Base-by-base conservation (phyloP, 2,888 invertebrate genomes). In the Peribatodes rhomboidaria region DNA sequence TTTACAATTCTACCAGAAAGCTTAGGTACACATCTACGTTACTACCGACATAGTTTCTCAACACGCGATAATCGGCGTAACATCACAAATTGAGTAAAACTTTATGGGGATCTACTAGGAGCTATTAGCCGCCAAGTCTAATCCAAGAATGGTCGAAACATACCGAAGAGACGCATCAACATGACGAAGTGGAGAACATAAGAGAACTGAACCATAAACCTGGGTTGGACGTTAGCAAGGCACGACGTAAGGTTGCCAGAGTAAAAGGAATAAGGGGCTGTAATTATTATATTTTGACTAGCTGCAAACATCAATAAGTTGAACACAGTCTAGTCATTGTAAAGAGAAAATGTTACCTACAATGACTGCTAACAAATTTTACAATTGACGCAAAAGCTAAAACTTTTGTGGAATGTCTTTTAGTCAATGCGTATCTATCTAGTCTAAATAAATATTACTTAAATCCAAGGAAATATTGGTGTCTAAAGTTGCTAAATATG, bases 121-220 rank as follows among this genome's bases (percentile, higher is more conserved):
- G 41, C 31, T 47, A 55, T 18, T 37, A 58, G 58, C 54, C 37
- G 52, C 56, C 63, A 58, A 46, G 53, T 54, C 54, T 64, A 64
- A 64, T 64, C 53, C 54, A 20, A 57, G 46, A 63, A 58, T 58
- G 46, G 41, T 22, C 35, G 47, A 33, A 54, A 33, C 63, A 47
- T 41, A 41, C 63, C 52, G 33, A 41, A 58, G 31, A 58, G 35
- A 53, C 62, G 61, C 60, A 56, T 52, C 50, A 57, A 61, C 60
- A 59, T 67, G 64, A 68, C 66, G 60, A 65, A 58, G 50, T 68
- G 64, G 56, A 69, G 60, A 69, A 66, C 66, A 54, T 44, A 66
- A 68, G 66, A 69, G 66, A 69, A 69, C 66, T 65, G 39, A 64
- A 65, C 66, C 68, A 66, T 71, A 71, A 68, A 66, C 59, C 54